These are phyloP conservation scores for Scartelaos histophorus DNA, from an alignment of 2,113 vertebrate species.

Conservation along the genomic window DNA sequence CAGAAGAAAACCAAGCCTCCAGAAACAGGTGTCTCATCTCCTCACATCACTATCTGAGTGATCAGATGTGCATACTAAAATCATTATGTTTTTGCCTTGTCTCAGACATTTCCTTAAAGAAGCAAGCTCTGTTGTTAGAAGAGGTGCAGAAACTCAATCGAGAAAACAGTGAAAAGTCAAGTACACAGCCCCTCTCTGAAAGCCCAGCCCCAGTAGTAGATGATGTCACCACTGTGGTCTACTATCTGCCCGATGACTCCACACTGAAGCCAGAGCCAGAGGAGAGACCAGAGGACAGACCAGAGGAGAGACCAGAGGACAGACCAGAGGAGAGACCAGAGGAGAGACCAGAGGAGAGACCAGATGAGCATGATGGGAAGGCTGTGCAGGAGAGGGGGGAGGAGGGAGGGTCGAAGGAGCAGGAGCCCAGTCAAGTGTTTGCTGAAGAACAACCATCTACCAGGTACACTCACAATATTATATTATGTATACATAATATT, in stretches of 20 bases:
- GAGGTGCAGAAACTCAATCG: constrained; percentile 84
- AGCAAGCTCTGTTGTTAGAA: constrained; percentile 73
- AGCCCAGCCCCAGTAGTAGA: constrained; percentile 43
- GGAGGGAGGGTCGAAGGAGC: constrained; percentile 19
- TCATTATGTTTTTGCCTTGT: neutral
- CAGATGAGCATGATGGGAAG: constrained; percentile 10
- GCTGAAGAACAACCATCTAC: constrained; percentile 12
- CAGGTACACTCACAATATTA: constrained; percentile 44
- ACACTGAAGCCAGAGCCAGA: constrained; percentile 21
- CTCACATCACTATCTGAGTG: neutral
- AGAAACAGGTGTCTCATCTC: constrained; percentile 52
- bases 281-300: constrained; percentile 16
- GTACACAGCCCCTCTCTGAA: constrained; percentile 14
- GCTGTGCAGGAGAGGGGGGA: constrained; percentile 16
- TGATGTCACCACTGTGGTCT: constrained; percentile 31
- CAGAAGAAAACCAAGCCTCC: constrained; percentile 82
- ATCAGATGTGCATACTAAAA: neutral
- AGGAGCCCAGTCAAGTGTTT: constrained; percentile 2
- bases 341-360: constrained; percentile 30
- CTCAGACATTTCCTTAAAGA: constrained; percentile 76
- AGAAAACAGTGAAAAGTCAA: constrained; percentile 81
- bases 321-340: constrained; percentile 12
- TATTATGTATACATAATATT: no score
- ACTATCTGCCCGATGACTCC: constrained; percentile 54
- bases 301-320: neutral